Evolutionary conservation across 2,113 vertebrate species (phyloP), one percentile per base, ranked within the genome.

Genomic region (Ascaphus truei): DNA sequence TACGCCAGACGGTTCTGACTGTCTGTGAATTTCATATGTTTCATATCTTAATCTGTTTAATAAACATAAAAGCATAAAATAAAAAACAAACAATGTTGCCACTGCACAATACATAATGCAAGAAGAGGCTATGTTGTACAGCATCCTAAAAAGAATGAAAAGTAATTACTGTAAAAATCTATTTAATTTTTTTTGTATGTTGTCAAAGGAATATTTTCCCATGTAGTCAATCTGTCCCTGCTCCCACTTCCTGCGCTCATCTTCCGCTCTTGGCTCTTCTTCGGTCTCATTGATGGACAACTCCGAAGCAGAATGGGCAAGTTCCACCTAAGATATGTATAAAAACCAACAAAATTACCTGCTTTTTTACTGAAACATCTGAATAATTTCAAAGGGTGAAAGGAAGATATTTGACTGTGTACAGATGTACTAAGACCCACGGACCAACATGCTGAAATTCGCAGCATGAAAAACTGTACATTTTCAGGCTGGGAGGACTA

Each of bases 161-260:
- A 6, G 4, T 5, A 58, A 15, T 78, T 79, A 92, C 50, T 86
- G 73, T 72, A 97, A 88, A 78, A 97, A 96, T 1, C 73, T 57
- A 72, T 89, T 86, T 63, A 97, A 53, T 75, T 87, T 91, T 72
- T 79, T 91, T 77, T 80, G 82, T 29, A 88, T 91, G 77, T 90
- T 89, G 1, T 85, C 71, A 58, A 88, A 90, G 7, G 86, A 73
- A 5, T 91, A 83, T 67, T 86, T 86, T 20, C 94, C 95, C 83
- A 95, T 65, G 72, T 96, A 96, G 77, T 97, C 91, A 1, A 80
- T 76, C 3, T 66, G 78, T 2, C 93, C 95, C 15, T 84, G 82
- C 72, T 97, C 93, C 93, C 87, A 85, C 62, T 77, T 84, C 6
- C 75, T 75, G 15, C 87, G 80, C 4, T 85, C 90, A 3, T 90